Evolutionary conservation across 1,140 invertebrate species (phyloP), one percentile per base, ranked within the genome.

Genomic region (Meteorus sp.): DNA sequence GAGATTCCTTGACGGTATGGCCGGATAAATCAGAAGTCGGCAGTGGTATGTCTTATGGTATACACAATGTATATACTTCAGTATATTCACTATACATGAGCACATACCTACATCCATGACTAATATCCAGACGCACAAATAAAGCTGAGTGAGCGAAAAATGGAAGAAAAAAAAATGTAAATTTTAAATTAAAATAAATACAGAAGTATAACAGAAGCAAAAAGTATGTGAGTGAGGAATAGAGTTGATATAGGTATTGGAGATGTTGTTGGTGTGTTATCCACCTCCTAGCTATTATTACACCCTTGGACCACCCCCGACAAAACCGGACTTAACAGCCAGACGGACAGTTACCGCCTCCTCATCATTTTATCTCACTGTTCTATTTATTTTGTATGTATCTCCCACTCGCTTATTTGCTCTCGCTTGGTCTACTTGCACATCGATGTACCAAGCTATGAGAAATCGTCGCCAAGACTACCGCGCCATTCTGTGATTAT

Each of bases 261-360:
- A 39, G 35, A 5, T 39, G 35, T 9, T 5, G 27, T 29, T 9
- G 9, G 27, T 66, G 60, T 61, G 66, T 69, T 68, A 71, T 56
- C 43, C 45, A 48, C 33, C 17, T 64, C 60, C 20, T 53, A 60
- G 55, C 59, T 71, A 69, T 71, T 71, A 69, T 69, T 71, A 68
- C 55, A 60, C 43, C 41, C 31, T 39, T 31, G 54, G 31, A 56
- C 52, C 65, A 65, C 61, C 59, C 53, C 52, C 64, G 45, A 63
- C 37, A 51, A 54, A 35, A n/a, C 35, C 35, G 13, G 41, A 52
- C 61, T 48, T 63, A 55, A 63, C 61, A 58, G 47, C 55, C 55
- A 56, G 55, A 56, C 55, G 57, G 56, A 61, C 67, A 61, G 33
- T 57, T 22, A 22, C 29, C 59, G 44, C 48, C 55, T 39, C 37